Percentiles rank a stretch among this genome's conserved stretches.
phyloP scores from a whole-genome alignment of 1,140 invertebrate genomes.

The Zaprionus davidi region DNA sequence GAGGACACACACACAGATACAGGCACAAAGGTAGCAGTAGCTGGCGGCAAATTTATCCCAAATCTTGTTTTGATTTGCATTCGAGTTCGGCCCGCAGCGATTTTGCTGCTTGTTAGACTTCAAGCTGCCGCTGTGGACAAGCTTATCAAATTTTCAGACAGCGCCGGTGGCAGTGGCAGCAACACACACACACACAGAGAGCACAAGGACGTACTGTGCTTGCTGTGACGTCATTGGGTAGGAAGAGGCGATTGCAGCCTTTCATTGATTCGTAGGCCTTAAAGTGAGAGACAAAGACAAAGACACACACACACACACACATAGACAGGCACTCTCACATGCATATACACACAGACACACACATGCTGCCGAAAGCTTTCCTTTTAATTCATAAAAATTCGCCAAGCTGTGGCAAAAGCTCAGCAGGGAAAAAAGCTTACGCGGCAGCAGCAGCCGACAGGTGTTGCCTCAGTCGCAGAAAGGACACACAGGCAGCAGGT shows the following conservation, averaged over 20 bases:
- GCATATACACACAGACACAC: neutral
- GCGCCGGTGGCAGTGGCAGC: constrained; percentile 17
- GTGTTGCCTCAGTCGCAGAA: constrained; percentile 72
- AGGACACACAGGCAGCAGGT: constrained; percentile 72
- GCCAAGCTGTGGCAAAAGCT: constrained; percentile 53
- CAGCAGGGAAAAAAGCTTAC: constrained; percentile 38
- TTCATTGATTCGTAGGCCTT: constrained; percentile 62
- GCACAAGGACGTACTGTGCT: constrained; percentile 15
- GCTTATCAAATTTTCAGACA: constrained; percentile 33
- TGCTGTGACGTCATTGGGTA: constrained; percentile 61
- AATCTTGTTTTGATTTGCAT: constrained; percentile 12
- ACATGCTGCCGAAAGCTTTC: constrained; percentile 49
- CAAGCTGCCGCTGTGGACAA: constrained; percentile 13
- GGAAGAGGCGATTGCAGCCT: constrained; percentile 14
- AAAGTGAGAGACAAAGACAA: constrained; percentile 14
- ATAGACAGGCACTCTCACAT: constrained; percentile 14
- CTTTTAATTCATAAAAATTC: constrained; percentile 76
- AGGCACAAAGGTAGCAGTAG: neutral
- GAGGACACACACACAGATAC: neutral
- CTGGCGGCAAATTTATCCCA: constrained; percentile 18
- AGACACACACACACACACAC: constrained; percentile 4
- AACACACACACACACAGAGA: constrained; percentile 12
- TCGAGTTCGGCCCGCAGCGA: constrained; percentile 11
- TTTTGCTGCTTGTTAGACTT: neutral
- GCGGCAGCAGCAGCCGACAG: constrained; percentile 61